Base-by-base conservation (phyloP, 2,797 vertebrate genomes). In the Mormyrops attenuatus region DNA sequence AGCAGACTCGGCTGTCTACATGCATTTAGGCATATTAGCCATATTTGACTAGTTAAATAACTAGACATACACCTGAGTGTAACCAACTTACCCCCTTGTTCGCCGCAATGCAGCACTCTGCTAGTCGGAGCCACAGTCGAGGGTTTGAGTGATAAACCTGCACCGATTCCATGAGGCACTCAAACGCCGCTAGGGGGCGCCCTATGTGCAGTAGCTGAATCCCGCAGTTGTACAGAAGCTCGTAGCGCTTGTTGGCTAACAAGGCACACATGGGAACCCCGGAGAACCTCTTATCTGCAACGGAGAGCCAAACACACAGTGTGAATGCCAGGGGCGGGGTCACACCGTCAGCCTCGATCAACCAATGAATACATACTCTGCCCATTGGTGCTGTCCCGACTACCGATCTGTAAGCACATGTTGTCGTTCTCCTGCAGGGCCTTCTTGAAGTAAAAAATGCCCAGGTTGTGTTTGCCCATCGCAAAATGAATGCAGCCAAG, bases 361-460 rank as follows among this genome's bases (percentile, higher is more conserved):
- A 50, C 22, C 6, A 63, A 7, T 6, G 17, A 15, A 50, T 41
- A 91, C 96, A 95, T 92, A 98, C 98, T 96, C 93, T 97, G 97
- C 2, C 97, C 97, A 0, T 95, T 95, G 91, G 95, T 94, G 84
- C 96, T 95, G 0, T 95, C 95, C 20, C 41, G 17, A 73, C 97
- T 26, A 22, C 44, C 96, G 89, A 99, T 95, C 92, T 98, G 98
- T 30, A 97, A 97, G 90, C 98, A 99, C 0, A 97, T 97, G 89
- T 96, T 97, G 92, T 99, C 98, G 0, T 99, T 99, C 93, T 99
- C 99, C 93, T 99, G 99, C 57, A 99, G 96, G 0, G 99, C 98
- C 93, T 99, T 99, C 95, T 99, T 99, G 93, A 99, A 99, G 94
- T 99, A 99, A 96, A 99, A 99, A 92, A 99, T 97, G 55, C 98